Evolutionary conservation across 2,113 vertebrate genomes (phyloP).

Genomic region (Upupa epops): DNA sequence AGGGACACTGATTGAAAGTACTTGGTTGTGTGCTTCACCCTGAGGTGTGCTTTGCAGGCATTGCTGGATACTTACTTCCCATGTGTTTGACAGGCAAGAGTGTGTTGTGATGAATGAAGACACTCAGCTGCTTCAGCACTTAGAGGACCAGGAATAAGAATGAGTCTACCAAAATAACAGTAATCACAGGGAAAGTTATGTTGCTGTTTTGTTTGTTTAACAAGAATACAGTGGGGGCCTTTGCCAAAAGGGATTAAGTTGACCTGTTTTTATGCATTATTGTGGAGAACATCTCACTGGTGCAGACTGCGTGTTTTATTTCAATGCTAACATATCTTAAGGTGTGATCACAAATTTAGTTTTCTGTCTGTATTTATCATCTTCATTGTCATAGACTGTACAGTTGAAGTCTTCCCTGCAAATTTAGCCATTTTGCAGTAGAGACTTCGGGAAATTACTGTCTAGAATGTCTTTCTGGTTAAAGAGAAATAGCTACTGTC

Average conservation of each 20-base stretch:
- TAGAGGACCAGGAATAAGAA: background rate
- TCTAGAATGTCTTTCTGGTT: background rate
- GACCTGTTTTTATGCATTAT: background rate
- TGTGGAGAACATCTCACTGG: background rate
- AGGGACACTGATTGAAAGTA: background rate
- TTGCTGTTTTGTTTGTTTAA: background rate
- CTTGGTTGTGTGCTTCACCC: background rate
- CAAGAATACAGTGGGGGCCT: background rate
- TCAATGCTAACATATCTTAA: background rate
- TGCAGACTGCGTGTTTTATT: background rate
- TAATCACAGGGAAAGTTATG: background rate
- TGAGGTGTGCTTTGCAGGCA: background rate
- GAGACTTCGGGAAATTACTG: background rate
- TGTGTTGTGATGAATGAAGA: background rate
- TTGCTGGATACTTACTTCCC: background rate
- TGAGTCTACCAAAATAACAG: background rate
- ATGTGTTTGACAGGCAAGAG: background rate
- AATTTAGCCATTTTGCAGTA: background rate
- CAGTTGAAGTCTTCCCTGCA: background rate
- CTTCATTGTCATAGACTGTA: background rate
- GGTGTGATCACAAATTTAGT: background rate
- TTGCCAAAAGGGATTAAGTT: background rate
- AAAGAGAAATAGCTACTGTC: background rate
- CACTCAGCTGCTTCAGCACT: background rate
- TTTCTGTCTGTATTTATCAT: background rate